Base-by-base conservation (phyloP, 2,113 vertebrate species). In the Speoplatyrhinus poulsoni region DNA sequence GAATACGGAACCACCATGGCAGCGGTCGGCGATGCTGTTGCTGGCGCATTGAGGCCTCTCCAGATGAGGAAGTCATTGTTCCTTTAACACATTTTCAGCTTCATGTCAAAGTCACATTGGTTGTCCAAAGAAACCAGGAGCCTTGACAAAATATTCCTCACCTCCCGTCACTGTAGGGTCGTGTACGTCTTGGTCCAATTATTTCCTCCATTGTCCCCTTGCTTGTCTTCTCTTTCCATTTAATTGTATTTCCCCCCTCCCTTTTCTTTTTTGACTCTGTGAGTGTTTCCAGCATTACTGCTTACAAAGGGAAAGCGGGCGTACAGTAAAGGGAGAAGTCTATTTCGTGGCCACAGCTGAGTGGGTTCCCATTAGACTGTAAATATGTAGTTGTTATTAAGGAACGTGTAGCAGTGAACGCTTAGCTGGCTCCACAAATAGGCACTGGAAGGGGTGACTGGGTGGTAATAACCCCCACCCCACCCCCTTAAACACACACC, bases 331-430 rank as follows among this genome's bases (percentile, higher is more conserved):
- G 41, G 57, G n/a, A 69, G 66, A 67, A 60, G 72, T 56, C 69
- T 4, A 67, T 78, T 85, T 70, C 75, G 60, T 67, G 60, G 78
- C 74, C 65, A 74, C 80, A 73, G 55, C 79, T 83, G 65, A 72
- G 62, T 58, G 68, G 59, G 62, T 90, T 89, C 64, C 69, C 81
- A 68, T 91, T 87, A 82, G 87, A 85, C 67, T 86, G 81, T 69
- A 69, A 83, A 82, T 80, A 75, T 82, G 64, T 86, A 80, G 88
- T 70, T 84, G 72, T 83, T 88, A 81, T 87, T 91, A 87, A 86
- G 88, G 15, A 62, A 65, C 84, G 17, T 77, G 87, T 81, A 60
- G 71, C 85, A 79, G 54, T 84, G 70, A 87, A 76, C 75, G 69
- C 66, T 84, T 87, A 88, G 72, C 65, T 78, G 70, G 69, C 71